Percentiles rank a stretch among this genome's conserved stretches.
phyloP scores from a whole-genome alignment of 2,113 vertebrate genomes.

The Heterotilapia buettikoferi region DNA sequence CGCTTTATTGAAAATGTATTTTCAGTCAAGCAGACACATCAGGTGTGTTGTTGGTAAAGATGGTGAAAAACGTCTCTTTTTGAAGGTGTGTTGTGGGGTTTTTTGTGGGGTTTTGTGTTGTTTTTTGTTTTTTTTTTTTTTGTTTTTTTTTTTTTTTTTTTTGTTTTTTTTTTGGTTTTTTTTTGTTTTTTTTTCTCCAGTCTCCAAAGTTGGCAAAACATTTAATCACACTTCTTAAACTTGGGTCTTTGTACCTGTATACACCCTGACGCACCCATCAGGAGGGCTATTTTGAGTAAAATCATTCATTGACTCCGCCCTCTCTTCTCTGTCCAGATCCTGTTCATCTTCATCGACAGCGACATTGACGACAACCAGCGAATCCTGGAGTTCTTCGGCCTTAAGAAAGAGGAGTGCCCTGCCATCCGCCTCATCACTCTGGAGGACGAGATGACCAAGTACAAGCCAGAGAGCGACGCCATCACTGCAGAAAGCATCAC shows the following conservation, averaged over 20 bases:
- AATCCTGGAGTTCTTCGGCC: conserved; percentile 95
- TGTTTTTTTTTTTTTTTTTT: not conserved
- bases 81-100: not conserved
- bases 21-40: not conserved
- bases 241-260: not conserved
- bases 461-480: conserved; percentile 81
- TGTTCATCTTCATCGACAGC: conserved; percentile 98
- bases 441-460: conserved; percentile 99
- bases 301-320: not conserved
- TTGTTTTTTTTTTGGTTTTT: not conserved
- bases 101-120: too few species aligned
- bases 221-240: not conserved
- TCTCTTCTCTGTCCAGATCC: conserved; percentile 76
- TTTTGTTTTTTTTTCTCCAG: not conserved
- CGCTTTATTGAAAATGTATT: rapidly evolving
- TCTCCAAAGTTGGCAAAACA: rapidly evolving
- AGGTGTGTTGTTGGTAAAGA: not conserved
- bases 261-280: not conserved
- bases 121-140: not conserved
- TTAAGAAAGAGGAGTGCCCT: conserved; percentile 96
- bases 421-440: conserved; percentile 94
- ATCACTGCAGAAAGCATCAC: conserved; percentile 85
- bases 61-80: rapidly evolving
- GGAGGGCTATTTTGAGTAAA: not conserved
- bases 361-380: conserved; percentile 93